phyloP scores from a whole-genome alignment of 2,113 vertebrate species.

The Dinomys branickii region DNA sequence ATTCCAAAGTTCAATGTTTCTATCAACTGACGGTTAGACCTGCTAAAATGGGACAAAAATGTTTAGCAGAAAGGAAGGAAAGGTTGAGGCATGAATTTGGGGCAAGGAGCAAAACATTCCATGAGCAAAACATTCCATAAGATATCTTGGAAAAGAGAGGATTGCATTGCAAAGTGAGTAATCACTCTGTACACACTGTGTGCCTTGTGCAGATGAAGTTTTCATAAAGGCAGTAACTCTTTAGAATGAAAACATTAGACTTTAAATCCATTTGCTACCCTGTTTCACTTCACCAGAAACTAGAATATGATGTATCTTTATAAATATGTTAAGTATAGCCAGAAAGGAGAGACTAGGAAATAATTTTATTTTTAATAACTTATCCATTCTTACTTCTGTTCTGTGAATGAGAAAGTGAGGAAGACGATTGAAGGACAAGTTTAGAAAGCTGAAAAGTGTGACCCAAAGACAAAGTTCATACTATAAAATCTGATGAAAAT shows the following conservation, averaged over 20 bases:
- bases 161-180: background rate
- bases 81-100: background rate
- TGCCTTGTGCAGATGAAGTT: conserved; percentile 31
- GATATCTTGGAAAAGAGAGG: background rate
- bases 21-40: background rate
- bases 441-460: background rate
- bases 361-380: conserved; percentile 48
- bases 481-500: background rate
- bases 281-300: conserved; percentile 43
- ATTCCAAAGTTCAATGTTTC: background rate
- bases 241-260: conserved; percentile 51
- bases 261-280: conserved; percentile 50
- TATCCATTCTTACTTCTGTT: background rate
- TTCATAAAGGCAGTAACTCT: conserved; percentile 48
- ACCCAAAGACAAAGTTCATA: background rate
- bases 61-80: conserved; percentile 25
- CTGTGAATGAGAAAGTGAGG: background rate
- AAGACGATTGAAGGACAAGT: background rate
- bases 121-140: background rate
- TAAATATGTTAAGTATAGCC: conserved; percentile 56
- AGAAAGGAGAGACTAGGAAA: conserved; percentile 37
- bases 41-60: conserved; percentile 39
- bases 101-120: background rate
- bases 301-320: background rate
- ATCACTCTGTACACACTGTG: background rate